phyloP scores from a whole-genome alignment of 2,888 invertebrate genomes.

The Apomyelois bistriatella region DNA sequence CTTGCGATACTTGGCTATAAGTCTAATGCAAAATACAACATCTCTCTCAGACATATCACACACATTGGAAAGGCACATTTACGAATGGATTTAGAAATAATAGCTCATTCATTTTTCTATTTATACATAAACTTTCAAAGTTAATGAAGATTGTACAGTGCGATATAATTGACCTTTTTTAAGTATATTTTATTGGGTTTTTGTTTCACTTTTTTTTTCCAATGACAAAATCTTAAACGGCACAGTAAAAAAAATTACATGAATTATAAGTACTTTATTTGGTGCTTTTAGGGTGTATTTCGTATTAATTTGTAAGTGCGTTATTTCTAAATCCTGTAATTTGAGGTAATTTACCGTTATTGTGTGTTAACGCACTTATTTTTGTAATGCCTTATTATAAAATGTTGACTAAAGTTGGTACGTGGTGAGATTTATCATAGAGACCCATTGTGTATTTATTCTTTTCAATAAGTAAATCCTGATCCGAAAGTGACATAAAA shows the following conservation, averaged over 20 bases:
- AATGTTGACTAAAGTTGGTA: neutral
- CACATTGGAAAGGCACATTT: neutral
- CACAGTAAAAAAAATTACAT: neutral
- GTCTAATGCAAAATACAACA: conserved; percentile 21
- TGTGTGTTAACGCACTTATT: neutral
- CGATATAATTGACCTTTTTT: no score
- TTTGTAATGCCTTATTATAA: neutral
- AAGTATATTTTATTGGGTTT: no score
- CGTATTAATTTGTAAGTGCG: neutral
- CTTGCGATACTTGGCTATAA: conserved; percentile 26
- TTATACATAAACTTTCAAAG: neutral
- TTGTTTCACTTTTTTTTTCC: no score
- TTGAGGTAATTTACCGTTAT: neutral
- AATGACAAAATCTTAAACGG: neutral
- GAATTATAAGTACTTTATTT: neutral
- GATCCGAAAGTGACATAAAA: no score
- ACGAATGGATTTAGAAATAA: conserved; percentile 7
- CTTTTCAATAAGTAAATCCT: no score
- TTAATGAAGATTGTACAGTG: no score
- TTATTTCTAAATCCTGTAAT: conserved; percentile 4
- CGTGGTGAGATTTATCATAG: neutral
- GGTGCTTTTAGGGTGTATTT: neutral
- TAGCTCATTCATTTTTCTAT: neutral
- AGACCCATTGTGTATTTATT: no score
- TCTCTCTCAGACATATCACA: conserved; percentile 13